Evolutionary conservation across 1,140 invertebrate species (phyloP).

Genomic region (Heliconius melpomene): DNA sequence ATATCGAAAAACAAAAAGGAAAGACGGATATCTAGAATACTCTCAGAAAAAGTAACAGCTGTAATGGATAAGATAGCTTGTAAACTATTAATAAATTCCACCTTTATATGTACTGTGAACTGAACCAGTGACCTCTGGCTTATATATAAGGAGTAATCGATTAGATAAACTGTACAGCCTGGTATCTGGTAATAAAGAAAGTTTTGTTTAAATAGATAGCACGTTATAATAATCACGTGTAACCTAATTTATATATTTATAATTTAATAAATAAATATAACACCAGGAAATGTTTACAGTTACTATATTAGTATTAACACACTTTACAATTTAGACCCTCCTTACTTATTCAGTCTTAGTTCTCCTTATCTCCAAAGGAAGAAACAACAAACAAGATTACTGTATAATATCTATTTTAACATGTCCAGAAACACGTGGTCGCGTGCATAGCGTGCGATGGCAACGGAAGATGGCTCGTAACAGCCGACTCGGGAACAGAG

Average conservation of each 20-base stretch:
- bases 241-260: not conserved
- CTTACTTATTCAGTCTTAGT: no score
- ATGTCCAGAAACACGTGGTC: slow-evolving; percentile 64
- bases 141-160: not conserved
- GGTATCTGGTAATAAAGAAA: not conserved
- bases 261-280: not conserved
- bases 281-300: not conserved
- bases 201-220: not conserved
- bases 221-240: not conserved
- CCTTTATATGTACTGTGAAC: not conserved
- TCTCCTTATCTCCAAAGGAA: no score
- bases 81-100: not conserved
- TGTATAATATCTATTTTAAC: not conserved
- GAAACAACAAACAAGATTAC: no score
- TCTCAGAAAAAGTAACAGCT: no score
- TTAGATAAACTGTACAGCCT: not conserved
- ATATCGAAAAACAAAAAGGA: no score
- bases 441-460: slow-evolving; percentile 69
- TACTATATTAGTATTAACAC: not conserved
- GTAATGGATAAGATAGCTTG: not conserved
- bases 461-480: slow-evolving; percentile 79
- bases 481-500: slow-evolving; percentile 80
- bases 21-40: no score
- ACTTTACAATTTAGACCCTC: not conserved
- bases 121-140: not conserved